Evolutionary conservation across 2,113 vertebrate genomes (phyloP).

Genomic region (Acinonyx jubatus): DNA sequence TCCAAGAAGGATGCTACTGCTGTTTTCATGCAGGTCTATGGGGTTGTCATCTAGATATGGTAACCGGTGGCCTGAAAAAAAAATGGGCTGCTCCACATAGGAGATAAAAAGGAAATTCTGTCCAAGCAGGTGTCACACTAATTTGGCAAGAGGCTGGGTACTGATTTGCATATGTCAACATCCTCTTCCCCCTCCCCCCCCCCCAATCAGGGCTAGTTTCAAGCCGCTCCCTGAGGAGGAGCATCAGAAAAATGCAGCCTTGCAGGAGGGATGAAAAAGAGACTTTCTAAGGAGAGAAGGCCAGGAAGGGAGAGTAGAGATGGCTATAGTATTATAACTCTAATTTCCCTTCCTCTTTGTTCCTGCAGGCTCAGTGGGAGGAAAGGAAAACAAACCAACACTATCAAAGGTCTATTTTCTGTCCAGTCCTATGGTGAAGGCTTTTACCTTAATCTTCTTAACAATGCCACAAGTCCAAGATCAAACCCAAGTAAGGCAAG

Average conservation of each 20-base stretch:
- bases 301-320: background rate
- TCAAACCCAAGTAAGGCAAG: background rate
- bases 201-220: conserved; percentile 37
- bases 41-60: conserved; percentile 37
- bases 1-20: background rate
- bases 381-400: conserved; percentile 18
- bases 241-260: conserved; percentile 34
- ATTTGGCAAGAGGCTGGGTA: conserved; percentile 56
- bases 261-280: background rate
- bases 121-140: conserved; percentile 63
- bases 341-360: conserved; percentile 37
- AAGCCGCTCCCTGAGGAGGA: conserved; percentile 29
- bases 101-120: conserved; percentile 57
- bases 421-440: background rate
- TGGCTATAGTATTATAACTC: background rate
- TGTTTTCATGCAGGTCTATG: background rate
- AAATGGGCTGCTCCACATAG: conserved; percentile 53
- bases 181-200: background rate
- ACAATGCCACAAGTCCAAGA: background rate
- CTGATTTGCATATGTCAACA: conserved; percentile 65
- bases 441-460: background rate
- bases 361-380: background rate
- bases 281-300: conserved; percentile 45
- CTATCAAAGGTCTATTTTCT: background rate
- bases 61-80: conserved; percentile 54